phyloP scores from a whole-genome alignment of 2,113 vertebrate genomes.

The Prinia subflava region DNA sequence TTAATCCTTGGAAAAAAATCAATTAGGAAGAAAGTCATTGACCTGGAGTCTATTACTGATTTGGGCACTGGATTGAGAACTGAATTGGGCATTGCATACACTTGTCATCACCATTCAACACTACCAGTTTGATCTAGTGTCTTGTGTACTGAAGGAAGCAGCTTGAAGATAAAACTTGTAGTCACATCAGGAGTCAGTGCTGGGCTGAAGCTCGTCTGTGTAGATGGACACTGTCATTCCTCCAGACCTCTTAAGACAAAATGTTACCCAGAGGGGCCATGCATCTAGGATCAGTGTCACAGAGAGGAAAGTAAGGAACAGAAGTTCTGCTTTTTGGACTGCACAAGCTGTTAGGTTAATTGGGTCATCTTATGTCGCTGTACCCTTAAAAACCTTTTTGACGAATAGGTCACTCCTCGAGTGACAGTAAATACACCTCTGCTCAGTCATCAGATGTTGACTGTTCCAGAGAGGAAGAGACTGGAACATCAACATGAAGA shows the following conservation, averaged over 20 bases:
- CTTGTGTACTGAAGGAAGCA: neutral
- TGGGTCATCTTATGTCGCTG: neutral
- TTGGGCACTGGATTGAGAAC: neutral
- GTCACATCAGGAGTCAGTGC: neutral
- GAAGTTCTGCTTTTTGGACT: neutral
- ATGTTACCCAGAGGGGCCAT: neutral
- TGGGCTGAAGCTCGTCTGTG: neutral
- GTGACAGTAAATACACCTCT: neutral
- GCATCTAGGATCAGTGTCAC: neutral
- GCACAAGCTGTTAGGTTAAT: neutral
- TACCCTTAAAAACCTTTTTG: neutral
- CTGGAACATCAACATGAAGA: neutral
- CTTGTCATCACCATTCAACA: neutral
- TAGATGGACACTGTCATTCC: neutral
- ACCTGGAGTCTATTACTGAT: conserved; percentile 34
- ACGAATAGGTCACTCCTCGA: neutral
- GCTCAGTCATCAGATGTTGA: neutral
- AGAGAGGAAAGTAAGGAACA: neutral
- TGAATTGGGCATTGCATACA: neutral
- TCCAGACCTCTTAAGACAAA: neutral
- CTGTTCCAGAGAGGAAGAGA: neutral
- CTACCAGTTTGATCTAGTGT: neutral
- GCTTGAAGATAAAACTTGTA: neutral
- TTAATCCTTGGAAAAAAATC: conserved; percentile 40
- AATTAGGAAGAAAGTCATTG: conserved; percentile 24